Percentiles rank a stretch among this genome's conserved stretches.
Evolutionary conservation across 2,888 invertebrate species (phyloP).

Genomic region (Athalia cordata): DNA sequence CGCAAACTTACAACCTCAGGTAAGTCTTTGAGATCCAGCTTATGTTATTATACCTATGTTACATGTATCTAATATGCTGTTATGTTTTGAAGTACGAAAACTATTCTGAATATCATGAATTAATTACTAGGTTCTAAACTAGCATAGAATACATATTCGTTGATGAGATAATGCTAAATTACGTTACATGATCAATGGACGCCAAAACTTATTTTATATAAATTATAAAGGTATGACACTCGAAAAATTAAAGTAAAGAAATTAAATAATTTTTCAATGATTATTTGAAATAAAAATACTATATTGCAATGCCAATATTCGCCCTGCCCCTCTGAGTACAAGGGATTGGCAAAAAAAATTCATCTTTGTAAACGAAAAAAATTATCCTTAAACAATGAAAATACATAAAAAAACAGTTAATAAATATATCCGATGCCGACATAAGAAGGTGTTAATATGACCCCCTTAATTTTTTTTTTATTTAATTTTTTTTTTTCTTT

Average conservation of each 20-base stretch:
- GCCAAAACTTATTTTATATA: slow-evolving; percentile 28
- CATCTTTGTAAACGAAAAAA: neutral
- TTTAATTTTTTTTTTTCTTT: too few relatives aligned
- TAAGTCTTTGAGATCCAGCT: slow-evolving; percentile 28
- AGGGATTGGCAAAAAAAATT: too few relatives aligned
- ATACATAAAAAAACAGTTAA: neutral
- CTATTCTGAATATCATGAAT: neutral
- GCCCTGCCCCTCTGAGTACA: too few relatives aligned
- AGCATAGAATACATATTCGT: slow-evolving; percentile 20
- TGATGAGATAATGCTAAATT: slow-evolving; percentile 28
- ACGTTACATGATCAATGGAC: slow-evolving; percentile 15
- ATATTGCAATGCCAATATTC: too few relatives aligned
- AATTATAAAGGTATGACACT: neutral
- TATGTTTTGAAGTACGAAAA: neutral
- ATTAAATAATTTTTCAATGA: neutral
- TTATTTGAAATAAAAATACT: neutral
- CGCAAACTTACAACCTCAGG: slow-evolving; percentile 15
- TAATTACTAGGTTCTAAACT: slow-evolving; percentile 4
- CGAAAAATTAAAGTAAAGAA: slow-evolving; percentile 4
- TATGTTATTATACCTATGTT: neutral
- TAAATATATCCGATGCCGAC: neutral
- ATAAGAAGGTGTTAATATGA: slow-evolving; percentile 10
- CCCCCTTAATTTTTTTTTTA: too few relatives aligned
- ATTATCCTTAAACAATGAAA: slow-evolving; percentile 1
- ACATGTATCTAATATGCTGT: neutral